These are phyloP conservation scores for Trachelus tabidus DNA, from an alignment of 2,888 invertebrate genomes.

Conservation along the genomic window DNA sequence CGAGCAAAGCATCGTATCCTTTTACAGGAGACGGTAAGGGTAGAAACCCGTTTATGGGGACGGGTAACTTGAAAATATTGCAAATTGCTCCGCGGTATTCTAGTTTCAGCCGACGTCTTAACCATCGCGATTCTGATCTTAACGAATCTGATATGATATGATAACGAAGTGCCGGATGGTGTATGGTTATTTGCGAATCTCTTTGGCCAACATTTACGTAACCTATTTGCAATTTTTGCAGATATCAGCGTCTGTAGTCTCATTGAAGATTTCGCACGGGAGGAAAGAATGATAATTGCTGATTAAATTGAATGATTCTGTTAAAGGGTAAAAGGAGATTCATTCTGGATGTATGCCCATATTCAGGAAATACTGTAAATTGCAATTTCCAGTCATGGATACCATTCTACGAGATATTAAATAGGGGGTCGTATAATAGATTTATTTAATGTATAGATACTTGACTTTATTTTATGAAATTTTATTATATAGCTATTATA, in stretches of 20 bases:
- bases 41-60: neutral
- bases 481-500: neutral
- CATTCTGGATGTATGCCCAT: neutral
- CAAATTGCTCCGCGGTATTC: conserved; percentile 42
- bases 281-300: neutral
- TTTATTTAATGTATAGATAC: neutral
- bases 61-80: conserved; percentile 52
- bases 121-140: conserved; percentile 6
- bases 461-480: neutral
- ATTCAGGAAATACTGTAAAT: neutral
- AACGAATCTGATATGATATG: conserved; percentile 3
- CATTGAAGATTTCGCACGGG: neutral
- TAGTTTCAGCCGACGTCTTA: neutral
- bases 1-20: conserved; percentile 24
- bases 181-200: neutral
- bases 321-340: neutral
- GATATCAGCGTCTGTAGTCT: neutral
- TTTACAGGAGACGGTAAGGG: conserved; percentile 5
- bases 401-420: neutral
- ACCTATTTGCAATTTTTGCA: neutral
- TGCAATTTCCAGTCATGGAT: neutral
- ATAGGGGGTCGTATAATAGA: neutral
- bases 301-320: neutral
- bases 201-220: neutral
- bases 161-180: conserved; percentile 3